phyloP scores from a whole-genome alignment of 2,888 invertebrate species.

The Vesta saturnalis region DNA sequence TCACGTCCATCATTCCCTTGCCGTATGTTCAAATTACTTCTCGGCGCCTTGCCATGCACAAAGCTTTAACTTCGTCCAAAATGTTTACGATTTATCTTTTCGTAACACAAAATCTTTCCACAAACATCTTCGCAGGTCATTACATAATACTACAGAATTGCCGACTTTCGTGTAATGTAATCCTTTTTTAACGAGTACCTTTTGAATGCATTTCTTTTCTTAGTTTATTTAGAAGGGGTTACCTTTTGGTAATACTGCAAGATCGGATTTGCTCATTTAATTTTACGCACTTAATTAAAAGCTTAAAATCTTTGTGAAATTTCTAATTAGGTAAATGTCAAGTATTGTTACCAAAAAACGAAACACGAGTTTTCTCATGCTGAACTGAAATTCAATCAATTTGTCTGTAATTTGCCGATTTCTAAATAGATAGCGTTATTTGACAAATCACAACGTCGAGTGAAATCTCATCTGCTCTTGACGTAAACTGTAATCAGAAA shows the following conservation, averaged over 20 bases:
- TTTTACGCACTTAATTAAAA: no score
- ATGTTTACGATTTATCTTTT: conserved; percentile 22
- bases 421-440: conserved; percentile 30
- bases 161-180: no score
- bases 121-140: no score
- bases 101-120: conserved; percentile 2
- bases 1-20: conserved; percentile 43
- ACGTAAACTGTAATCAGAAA: conserved; percentile 46
- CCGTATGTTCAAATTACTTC: conserved; percentile 34
- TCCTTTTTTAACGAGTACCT: no score
- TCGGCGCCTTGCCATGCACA: conserved; percentile 29
- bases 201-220: no score
- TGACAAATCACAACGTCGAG: conserved; percentile 43
- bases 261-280: no score
- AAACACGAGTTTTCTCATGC: background rate
- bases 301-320: no score
- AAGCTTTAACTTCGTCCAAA: conserved; percentile 14
- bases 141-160: no score
- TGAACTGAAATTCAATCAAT: conserved; percentile 26
- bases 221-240: no score
- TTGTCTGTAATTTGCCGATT: conserved; percentile 22
- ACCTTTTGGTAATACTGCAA: no score
- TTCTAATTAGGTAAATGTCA: no score
- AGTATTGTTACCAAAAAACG: background rate
- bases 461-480: conserved; percentile 43